Conservation (phyloP, 1,140 invertebrate genomes). For the Steinernema feltiae region DNA sequence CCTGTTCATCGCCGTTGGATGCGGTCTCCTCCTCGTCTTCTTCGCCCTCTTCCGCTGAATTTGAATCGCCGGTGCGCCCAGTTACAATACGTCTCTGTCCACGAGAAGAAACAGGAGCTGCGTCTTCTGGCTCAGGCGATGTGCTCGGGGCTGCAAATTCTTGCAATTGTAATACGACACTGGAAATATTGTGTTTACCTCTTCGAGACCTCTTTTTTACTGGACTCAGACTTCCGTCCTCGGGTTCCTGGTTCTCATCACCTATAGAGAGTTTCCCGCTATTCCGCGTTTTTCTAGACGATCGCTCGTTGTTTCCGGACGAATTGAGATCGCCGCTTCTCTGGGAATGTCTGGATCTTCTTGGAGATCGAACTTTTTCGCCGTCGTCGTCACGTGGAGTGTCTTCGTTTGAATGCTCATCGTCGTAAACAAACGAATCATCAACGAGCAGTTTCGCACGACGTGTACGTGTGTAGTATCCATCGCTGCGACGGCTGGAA, state of each 20-base stretch:
- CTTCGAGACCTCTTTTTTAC: neutral
- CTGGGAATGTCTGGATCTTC: too few species aligned
- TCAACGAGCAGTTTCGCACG: neutral
- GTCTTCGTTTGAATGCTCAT: neutral
- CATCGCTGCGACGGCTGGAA: neutral
- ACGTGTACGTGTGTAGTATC: neutral
- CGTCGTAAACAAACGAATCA: neutral
- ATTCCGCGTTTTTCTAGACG: too few species aligned
- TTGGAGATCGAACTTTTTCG: too few species aligned
- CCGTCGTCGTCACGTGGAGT: too few species aligned
- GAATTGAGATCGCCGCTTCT: too few species aligned
- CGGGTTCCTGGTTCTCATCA: neutral
- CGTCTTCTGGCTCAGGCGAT: too few species aligned
- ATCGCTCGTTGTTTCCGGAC: too few species aligned
- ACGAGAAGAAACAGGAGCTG: too few species aligned
- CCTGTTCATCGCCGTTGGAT: neutral
- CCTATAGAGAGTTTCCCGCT: too few species aligned
- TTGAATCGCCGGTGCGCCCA: neutral
- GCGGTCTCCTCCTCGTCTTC: neutral
- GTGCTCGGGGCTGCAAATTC: too few species aligned
- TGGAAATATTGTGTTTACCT: neutral
- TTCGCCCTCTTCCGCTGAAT: neutral
- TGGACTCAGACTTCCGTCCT: neutral
- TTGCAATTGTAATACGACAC: too few species aligned
- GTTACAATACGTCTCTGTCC: neutral